A percentile compares a stretch with the other conserved stretches of the same genome.
Conservation (phyloP, 1,140 invertebrate species). For the Hylaeus anthracinus region DNA sequence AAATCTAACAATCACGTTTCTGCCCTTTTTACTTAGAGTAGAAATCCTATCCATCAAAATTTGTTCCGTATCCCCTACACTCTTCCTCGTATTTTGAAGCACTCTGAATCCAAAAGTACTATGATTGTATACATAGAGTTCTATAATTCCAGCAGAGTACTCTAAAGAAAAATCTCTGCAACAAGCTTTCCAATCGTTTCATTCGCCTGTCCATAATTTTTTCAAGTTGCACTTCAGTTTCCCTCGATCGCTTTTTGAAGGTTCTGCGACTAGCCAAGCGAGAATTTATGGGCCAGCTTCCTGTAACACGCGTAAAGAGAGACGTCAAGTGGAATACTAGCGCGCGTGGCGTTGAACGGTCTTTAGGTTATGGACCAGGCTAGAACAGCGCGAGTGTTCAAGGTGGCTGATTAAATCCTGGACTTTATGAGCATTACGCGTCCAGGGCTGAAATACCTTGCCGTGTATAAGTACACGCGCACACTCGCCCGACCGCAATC, state of each 20-base stretch:
- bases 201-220: not conserved
- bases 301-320: not conserved
- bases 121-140: no score
- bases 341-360: slow-evolving; percentile 20
- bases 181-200: not conserved
- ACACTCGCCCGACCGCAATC: slow-evolving; percentile 19
- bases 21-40: not conserved
- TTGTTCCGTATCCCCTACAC: no score
- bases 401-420: slow-evolving; percentile 67
- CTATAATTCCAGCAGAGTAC: no score
- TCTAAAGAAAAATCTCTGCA: no score
- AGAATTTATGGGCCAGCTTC: not conserved
- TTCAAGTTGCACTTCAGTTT: not conserved
- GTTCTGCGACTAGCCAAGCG: not conserved
- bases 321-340: slow-evolving; percentile 16
- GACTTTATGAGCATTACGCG: slow-evolving; percentile 69
- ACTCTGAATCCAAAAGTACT: no score
- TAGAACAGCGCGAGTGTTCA: slow-evolving; percentile 3
- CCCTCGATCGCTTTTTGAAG: no score
- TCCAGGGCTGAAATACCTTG: slow-evolving; percentile 39
- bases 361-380: slow-evolving; percentile 43
- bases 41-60: not conserved
- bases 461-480: slow-evolving; percentile 25
- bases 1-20: slow-evolving; percentile 13
- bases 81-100: no score